Base-by-base conservation (phyloP, 2,113 vertebrate species). In the Jacana jacana region DNA sequence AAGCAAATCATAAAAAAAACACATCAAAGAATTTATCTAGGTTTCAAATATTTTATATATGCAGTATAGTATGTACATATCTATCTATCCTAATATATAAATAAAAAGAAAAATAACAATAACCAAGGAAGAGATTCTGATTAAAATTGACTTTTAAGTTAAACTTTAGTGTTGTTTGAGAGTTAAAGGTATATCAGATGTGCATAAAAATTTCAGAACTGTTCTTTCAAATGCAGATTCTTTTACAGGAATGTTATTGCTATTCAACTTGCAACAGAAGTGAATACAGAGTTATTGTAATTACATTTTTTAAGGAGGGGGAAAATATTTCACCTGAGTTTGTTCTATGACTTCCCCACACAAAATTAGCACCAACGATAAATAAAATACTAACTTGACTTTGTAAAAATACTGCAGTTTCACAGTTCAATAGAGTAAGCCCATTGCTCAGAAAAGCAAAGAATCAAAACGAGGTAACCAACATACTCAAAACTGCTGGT, bases 161-260 rank as follows among this genome's bases (percentile, higher is more conserved):
- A 88, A 85, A 81, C 10, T n/a, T 84, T 16, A 72, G 77, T 71
- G 54, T 86, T 97, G 75, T 95, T 86, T 81, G 79, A 92, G 65
- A 97, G 70, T 54, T 95, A 96, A 91, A 91, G 72, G 77, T 68
- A 28, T 86, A 94, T 93, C 81, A 97, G 97, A 96, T 69, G 54
- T 89, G 93, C 95, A 97, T 96, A 86, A 95, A 94, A 96, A 94
- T 96, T 95, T 97, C 91, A 97, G 93, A 93, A 95, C 90, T 91
- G 65, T 73, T 91, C 96, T 97, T 98, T 97, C 94, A 97, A 97
- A 97, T 96, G 97, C 86, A 97, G 97, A 97, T 97, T 85, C 6
- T 93, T 94, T 49, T 68, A 95, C 25, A 92, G 37, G 57, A 83
- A 40, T 87, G 75, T 93, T 96, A 97, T 75, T 96, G 89, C 78